Percentiles rank a stretch among this genome's conserved stretches.
Evolutionary conservation across 2,113 vertebrate genomes (phyloP).

Genomic region (Gopherus evgoodei): DNA sequence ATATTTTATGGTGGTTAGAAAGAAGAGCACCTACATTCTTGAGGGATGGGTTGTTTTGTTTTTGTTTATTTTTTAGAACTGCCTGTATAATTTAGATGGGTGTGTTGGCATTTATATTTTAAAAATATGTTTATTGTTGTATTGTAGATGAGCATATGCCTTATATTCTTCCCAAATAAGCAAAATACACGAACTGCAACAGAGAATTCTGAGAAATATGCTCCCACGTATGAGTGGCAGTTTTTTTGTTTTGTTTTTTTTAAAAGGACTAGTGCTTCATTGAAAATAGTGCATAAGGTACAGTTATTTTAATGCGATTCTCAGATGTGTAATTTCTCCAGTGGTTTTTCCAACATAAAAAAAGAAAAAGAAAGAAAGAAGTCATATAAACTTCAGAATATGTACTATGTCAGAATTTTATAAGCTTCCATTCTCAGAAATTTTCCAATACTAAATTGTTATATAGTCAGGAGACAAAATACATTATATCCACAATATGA

Average conservation of each 20-base stretch:
- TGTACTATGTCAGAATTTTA: neutral
- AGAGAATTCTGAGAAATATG: neutral
- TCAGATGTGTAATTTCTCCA: neutral
- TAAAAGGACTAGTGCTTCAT: neutral
- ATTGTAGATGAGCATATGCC: neutral
- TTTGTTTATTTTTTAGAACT: neutral
- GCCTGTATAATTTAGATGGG: neutral
- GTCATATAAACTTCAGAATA: conserved; percentile 11
- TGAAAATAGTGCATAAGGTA: neutral
- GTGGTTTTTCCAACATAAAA: neutral
- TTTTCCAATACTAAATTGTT: neutral
- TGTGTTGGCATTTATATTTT: neutral
- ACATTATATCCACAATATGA: neutral
- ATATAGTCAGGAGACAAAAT: neutral
- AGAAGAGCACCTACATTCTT: neutral
- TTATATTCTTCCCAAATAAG: neutral
- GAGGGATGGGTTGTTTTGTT: neutral
- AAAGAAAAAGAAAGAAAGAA: neutral
- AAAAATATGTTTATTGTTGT: neutral
- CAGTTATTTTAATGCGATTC: neutral
- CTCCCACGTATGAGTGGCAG: neutral
- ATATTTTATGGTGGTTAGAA: neutral
- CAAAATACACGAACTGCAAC: neutral
- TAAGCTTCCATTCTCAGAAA: neutral
- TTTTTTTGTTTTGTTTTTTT: neutral